Base-by-base conservation (phyloP, 1,140 invertebrate species). In the Pararge aegeria region DNA sequence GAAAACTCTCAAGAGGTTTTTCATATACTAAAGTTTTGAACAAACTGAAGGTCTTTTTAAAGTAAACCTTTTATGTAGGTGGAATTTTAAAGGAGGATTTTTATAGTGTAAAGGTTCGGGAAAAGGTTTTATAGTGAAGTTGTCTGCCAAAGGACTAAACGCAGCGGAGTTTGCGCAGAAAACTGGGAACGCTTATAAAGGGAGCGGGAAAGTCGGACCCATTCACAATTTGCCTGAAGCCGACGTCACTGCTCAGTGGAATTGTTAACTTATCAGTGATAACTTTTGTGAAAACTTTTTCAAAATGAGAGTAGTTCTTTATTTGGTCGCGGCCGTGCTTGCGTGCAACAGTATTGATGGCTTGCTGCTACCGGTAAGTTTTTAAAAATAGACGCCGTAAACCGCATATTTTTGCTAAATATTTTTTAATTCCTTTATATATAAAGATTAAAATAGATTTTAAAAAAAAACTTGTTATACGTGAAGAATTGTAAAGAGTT, bases 91-190 rank as follows among this genome's bases (percentile, higher is more conserved):
- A n/a, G n/a, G n/a, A n/a, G n/a, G n/a, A n/a, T n/a, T n/a, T n/a
- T n/a, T n/a, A n/a, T n/a, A n/a, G n/a, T n/a, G n/a, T n/a, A n/a
- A n/a, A 34, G 30, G 30, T 34, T 34, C 10, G 12, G 10, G 1
- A 27, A 34, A 34, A 2, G 21, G 19, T 20, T 46, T 46, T 46
- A 46, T 20, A 20, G 20, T 46, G 42, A 20, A n/a, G 42, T 46
- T 18, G 21, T 20, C 7, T 13, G 18, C n/a, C 7, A 16, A 29
- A 42, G 38, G 38, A 42, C 10, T n/a, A 58, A 64, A 78, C 81
- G 81, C 83, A 78, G 78, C 58, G 34, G 54, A 69, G 75, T 72
- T 60, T 83, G 83, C 81, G 83, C 83, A 84, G 81, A 79, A 73
- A 66, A 61, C 64, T 66, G 49, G 53, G 67, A 58, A 68, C 66